These are phyloP conservation scores for Serinus canaria DNA, from an alignment of 2,113 vertebrate genomes.

Conservation along the genomic window DNA sequence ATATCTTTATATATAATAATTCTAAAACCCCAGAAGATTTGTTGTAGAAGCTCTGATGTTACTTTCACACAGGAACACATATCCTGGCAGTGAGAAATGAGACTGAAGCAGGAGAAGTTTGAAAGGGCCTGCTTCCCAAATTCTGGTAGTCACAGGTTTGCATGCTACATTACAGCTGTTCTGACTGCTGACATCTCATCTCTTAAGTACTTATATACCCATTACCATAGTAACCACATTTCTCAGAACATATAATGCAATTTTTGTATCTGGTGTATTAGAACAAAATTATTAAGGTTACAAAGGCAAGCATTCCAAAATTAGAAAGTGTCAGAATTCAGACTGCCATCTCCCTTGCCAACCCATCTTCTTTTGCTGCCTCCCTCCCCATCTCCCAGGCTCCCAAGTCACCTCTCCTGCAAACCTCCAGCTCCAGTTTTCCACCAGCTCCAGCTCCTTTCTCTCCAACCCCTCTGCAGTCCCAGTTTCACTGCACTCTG, in stretches of 20 bases:
- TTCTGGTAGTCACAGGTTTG: background rate
- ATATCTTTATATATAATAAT: background rate
- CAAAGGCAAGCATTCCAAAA: slow-evolving; percentile 45
- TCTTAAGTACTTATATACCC: slow-evolving; percentile 49
- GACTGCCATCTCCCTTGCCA: slow-evolving; percentile 37
- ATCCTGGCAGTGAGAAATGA: background rate
- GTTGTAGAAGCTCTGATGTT: background rate
- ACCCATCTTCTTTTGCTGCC: background rate
- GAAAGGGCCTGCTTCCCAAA: background rate
- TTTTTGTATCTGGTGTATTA: slow-evolving; percentile 56
- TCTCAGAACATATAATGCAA: slow-evolving; percentile 40
- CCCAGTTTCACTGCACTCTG: background rate
- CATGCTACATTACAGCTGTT: slow-evolving; percentile 36
- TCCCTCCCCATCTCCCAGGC: background rate
- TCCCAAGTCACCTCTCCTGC: background rate
- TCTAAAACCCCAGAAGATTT: background rate
- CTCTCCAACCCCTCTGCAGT: background rate
- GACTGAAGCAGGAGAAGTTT: background rate
- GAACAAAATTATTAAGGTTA: slow-evolving; percentile 66
- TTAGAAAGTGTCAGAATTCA: slow-evolving; percentile 56
- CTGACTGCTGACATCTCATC: slow-evolving; percentile 40
- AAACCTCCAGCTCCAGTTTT: background rate
- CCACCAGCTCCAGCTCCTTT: background rate
- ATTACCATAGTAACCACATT: slow-evolving; percentile 58
- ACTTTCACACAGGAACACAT: background rate